Percentiles rank a stretch among this genome's conserved stretches.
Conservation (phyloP, 2,888 invertebrate species). For the Capitulum mitella region DNA sequence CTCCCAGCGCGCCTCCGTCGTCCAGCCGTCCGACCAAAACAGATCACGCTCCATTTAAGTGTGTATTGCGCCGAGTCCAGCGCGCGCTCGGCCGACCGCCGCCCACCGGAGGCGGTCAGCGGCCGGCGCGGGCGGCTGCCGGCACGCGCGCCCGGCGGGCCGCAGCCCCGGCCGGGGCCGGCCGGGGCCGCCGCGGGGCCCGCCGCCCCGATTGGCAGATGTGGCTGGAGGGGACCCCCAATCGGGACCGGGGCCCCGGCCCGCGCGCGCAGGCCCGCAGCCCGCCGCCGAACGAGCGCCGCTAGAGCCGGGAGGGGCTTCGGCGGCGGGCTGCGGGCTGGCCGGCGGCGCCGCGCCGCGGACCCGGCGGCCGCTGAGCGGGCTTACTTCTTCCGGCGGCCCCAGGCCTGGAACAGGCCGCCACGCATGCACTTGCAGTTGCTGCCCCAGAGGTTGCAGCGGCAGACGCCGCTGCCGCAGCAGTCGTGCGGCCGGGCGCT, state of each 20-base stretch:
- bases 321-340: background rate
- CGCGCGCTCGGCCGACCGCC: too few relatives aligned
- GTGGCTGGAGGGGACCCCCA: constrained; percentile 2
- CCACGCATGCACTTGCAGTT: constrained; percentile 81
- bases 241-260: background rate
- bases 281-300: background rate
- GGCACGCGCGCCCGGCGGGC: background rate
- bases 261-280: background rate
- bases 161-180: background rate
- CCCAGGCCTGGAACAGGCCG: constrained; percentile 58
- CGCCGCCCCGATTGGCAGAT: background rate
- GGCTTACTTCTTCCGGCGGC: background rate
- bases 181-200: background rate
- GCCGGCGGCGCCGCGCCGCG: background rate
- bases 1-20: too few relatives aligned
- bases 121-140: background rate
- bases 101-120: too few relatives aligned
- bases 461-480: constrained; percentile 75
- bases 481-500: constrained; percentile 77
- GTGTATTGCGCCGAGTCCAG: too few relatives aligned
- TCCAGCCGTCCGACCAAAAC: too few relatives aligned
- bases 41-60: too few relatives aligned
- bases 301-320: background rate
- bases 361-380: background rate
- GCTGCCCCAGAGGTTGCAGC: constrained; percentile 82